These are phyloP conservation scores for Catharus minimus DNA, from an alignment of 2,113 vertebrate genomes.

Conservation along the genomic window DNA sequence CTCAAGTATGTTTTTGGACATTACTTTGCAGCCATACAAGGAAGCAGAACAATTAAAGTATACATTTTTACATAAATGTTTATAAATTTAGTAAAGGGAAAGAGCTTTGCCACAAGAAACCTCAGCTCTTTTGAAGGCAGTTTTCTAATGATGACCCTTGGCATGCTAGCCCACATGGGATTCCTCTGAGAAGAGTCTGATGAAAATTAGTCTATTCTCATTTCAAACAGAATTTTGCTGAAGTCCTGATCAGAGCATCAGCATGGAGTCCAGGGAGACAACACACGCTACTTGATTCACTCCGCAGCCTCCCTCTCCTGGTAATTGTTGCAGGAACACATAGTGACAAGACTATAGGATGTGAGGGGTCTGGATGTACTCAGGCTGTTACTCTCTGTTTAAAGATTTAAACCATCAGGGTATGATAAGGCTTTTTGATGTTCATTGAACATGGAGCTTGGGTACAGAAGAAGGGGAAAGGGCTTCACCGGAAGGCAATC, in stretches of 20 bases:
- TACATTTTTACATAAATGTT: conserved; percentile 92
- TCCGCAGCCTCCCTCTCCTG: conserved; percentile 86
- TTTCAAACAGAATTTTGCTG: conserved; percentile 99
- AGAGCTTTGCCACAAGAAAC: conserved; percentile 84
- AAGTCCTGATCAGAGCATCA: conserved; percentile 96
- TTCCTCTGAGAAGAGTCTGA: conserved; percentile 88
- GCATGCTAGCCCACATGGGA: conserved; percentile 95
- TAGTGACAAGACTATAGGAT: conserved; percentile 92
- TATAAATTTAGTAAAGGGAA: conserved; percentile 90
- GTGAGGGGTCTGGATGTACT: conserved; percentile 94
- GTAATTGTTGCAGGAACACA: conserved; percentile 90
- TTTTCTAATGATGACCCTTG: conserved; percentile 99
- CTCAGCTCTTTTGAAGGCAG: conserved; percentile 87
- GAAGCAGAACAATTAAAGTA: conserved; percentile 76
- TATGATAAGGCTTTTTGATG: conserved; percentile 98
- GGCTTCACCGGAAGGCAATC: conserved; percentile 92
- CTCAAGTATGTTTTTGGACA: conserved; percentile 65
- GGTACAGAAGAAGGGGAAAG: conserved; percentile 90
- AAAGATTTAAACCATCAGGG: conserved; percentile 99
- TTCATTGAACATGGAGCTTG: conserved; percentile 93
- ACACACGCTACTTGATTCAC: conserved; percentile 85
- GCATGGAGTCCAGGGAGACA: conserved; percentile 87
- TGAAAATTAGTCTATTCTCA: conserved; percentile 99
- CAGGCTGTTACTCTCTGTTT: conserved; percentile 99
- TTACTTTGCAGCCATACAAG: conserved; percentile 54